Evolutionary conservation across 1,140 invertebrate genomes (phyloP), one percentile per base, ranked within the genome.

Genomic region (Stenopsyche tienmushanensis): DNA sequence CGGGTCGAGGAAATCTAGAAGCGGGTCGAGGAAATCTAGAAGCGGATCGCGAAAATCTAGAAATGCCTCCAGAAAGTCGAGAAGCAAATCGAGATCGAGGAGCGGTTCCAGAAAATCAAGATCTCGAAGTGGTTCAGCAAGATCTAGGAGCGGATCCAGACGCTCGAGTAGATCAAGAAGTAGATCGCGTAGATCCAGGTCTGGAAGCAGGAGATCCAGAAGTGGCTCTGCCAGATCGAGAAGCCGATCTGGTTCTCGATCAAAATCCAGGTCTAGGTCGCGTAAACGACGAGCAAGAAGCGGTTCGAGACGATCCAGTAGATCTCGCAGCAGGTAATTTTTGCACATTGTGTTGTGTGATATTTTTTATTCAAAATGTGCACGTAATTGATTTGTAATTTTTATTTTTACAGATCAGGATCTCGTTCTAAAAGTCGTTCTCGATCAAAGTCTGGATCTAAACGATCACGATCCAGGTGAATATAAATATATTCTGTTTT

Each of bases 341-440:
- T 34, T 7, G 5, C 13, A 34, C 29, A 34, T 7, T 34, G 29
- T 34, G 13, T 34, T 7, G 13, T 34, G 13, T 34, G 13, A 34
- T 34, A 34, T 34, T 7, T 34, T 5, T 34, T 34, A 7, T 34
- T 34, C 29, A 34, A n/a, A n/a, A n/a, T n/a, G n/a, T n/a, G n/a
- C n/a, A n/a, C n/a, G n/a, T 34, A 7, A 34, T 34, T 34, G 5
- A 34, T 7, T 34, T 13, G 29, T 34, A 5, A 34, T 34, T 34
- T 70, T 34, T 34, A 66, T 24, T 41, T 52, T 17, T 77, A 75
- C 25, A 58, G 63, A 45, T 78, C 74, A 23, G 34, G 73, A 44
- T 78, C 77, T 2, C 71, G 73, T 54, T 78, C 77, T 50, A 71
- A 67, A 60, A 78, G 75, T 0, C 72, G 77, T 64, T 78, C 76